phyloP scores from a whole-genome alignment of 64 coral and sea anemone species.

The Actinia equina region DNA sequence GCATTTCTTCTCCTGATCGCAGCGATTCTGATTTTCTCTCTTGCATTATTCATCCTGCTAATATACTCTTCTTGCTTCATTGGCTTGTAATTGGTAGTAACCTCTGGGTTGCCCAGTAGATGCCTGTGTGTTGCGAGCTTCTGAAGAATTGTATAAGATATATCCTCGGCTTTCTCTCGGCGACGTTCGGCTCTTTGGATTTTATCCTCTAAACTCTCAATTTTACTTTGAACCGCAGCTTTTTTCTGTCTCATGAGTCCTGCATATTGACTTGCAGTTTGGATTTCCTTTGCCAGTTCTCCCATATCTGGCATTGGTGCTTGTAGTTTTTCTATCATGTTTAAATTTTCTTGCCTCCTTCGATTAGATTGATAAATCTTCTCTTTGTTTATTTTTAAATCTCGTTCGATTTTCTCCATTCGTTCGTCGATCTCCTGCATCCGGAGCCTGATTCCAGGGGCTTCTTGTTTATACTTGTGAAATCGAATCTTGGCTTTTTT shows the following conservation, averaged over 20 bases:
- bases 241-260: constrained; percentile 3
- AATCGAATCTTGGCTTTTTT: neutral
- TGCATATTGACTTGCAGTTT: neutral
- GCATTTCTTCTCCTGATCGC: neutral
- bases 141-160: neutral
- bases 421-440: constrained; percentile 5
- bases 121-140: constrained; percentile 22
- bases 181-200: constrained; percentile 16
- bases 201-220: constrained; percentile 19
- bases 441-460: neutral
- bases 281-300: neutral
- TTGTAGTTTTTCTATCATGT: neutral
- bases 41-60: neutral
- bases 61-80: neutral
- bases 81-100: neutral
- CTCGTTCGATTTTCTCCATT: constrained; percentile 13
- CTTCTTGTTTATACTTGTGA: neutral
- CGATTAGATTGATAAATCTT: constrained; percentile 8
- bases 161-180: neutral
- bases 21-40: constrained; percentile 18
- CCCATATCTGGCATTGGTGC: neutral
- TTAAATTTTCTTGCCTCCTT: constrained; percentile 1
- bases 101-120: neutral
- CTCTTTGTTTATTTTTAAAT: neutral
- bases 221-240: neutral